Evolutionary conservation across 2,113 vertebrate species (phyloP).

Genomic region (Oncorhynchus kisutch): DNA sequence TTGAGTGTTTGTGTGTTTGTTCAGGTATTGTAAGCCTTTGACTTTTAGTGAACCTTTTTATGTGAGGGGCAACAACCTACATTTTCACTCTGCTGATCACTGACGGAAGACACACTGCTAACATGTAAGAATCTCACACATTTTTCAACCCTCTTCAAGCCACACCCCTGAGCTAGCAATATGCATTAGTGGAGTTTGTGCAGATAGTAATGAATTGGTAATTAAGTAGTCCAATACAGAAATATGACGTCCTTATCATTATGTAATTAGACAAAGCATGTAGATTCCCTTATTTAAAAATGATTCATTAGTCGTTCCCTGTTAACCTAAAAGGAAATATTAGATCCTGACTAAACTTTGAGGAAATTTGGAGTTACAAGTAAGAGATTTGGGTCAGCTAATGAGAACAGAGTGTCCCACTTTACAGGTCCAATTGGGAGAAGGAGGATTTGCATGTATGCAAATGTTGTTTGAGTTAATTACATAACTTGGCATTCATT

Average conservation of each 20-base stretch:
- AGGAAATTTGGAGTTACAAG: slow-evolving; percentile 76
- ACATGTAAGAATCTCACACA: no score
- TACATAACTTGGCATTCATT: slow-evolving; percentile 63
- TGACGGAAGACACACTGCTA: no score
- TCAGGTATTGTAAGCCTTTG: no score
- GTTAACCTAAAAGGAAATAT: slow-evolving; percentile 81
- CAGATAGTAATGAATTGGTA: background rate
- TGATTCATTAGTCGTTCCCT: slow-evolving; percentile 70
- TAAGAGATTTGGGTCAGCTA: slow-evolving; percentile 77
- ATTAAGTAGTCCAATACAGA: background rate
- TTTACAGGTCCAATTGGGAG: slow-evolving; percentile 72
- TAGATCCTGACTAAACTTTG: slow-evolving; percentile 79
- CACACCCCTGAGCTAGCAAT: no score
- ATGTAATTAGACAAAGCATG: slow-evolving; percentile 70
- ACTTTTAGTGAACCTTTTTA: no score
- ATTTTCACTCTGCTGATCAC: no score
- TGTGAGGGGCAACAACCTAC: no score
- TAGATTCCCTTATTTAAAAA: slow-evolving; percentile 70
- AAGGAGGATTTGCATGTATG: slow-evolving; percentile 74
- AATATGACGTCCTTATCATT: background rate
- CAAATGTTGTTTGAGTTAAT: slow-evolving; percentile 69
- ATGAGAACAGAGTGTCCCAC: slow-evolving; percentile 77
- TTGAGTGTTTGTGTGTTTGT: no score
- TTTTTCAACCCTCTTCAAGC: no score
- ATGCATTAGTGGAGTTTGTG: background rate